These are phyloP conservation scores for Xenus cinereus DNA, from an alignment of 2,113 vertebrate species.

Conservation along the genomic window DNA sequence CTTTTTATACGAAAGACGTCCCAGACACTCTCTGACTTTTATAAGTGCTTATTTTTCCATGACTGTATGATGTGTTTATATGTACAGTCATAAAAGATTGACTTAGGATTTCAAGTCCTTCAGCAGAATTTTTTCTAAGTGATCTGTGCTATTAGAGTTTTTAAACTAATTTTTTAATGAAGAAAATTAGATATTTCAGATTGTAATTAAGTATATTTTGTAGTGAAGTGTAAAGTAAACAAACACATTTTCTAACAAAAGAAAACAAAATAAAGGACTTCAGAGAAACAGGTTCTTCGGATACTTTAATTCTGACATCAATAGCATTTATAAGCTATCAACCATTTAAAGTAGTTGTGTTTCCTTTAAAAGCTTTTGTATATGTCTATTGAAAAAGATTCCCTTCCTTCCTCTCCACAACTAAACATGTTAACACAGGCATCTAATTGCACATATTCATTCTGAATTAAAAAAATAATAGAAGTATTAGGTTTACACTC, in stretches of 20 bases:
- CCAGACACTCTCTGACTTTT: slow-evolving; percentile 57
- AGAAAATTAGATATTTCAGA: slow-evolving; percentile 8
- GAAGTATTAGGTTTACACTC: not conserved
- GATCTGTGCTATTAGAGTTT: slow-evolving; percentile 36
- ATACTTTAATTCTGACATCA: not conserved
- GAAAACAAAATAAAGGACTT: not conserved
- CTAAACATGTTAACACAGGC: not conserved
- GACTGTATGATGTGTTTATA: slow-evolving; percentile 65
- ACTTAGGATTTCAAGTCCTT: slow-evolving; percentile 57
- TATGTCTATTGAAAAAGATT: not conserved
- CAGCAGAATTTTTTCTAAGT: slow-evolving; percentile 53
- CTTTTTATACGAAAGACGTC: slow-evolving; percentile 36
- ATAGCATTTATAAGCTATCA: not conserved
- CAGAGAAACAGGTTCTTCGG: not conserved
- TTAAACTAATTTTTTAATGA: not conserved
- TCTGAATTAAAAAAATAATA: not conserved
- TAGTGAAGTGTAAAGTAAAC: not conserved
- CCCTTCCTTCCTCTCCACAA: not conserved
- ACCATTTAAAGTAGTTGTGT: not conserved
- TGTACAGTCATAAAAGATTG: slow-evolving; percentile 17
- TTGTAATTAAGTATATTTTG: not conserved
- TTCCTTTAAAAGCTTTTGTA: not conserved
- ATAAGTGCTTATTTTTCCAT: slow-evolving; percentile 68
- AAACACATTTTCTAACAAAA: not conserved
- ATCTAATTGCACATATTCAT: not conserved